Base-by-base conservation (phyloP, 2,888 invertebrate species). In the Prosapia bicincta region DNA sequence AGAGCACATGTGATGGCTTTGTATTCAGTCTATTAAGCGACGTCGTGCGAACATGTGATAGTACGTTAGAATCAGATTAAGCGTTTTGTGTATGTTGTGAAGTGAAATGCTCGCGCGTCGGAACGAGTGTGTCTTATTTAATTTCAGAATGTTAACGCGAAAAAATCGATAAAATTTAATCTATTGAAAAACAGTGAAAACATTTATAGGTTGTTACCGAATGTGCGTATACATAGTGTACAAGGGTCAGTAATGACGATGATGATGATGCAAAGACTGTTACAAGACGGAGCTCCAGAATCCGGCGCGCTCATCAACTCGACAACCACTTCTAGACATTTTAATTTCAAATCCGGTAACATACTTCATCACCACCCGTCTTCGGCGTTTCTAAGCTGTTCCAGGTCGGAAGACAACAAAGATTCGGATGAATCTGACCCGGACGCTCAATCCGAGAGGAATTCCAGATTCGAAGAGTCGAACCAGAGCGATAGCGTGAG, bases 271-370 rank as follows among this genome's bases (percentile, higher is more conserved):
- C 79, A 80, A 72, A 74, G 79, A 23, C 71, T 80, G 32, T 73
- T 80, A 70, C 80, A 80, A 74, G 77, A 82, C 83, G 87, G 85
- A 82, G 85, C 84, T 77, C 81, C 83, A 5, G 83, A 85, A 76
- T 86, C 85, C 80, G 84, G 83, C 67, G 3, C 85, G 84, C 80
- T 85, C 85, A 78, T 85, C 86, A 26, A 83, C 86, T 38, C 68
- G 66, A 66, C 72, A 28, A n/a, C 54, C 28, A 38, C 76, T 24
- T 67, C 72, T 24, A 67, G 74, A 28, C 54, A 67, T 67, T 43
- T 78, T 72, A 75, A 72, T 71, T 66, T 71, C 71, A 66, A 68
- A 26, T 43, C 66, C 25, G 68, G 72, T 24, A 69, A 68, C 65
- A 43, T 72, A 30, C 76, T 78, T 38, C 72, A 70, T 23, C 78